phyloP scores from a whole-genome alignment of 2,113 vertebrate species.

The Apodemus speciosus region DNA sequence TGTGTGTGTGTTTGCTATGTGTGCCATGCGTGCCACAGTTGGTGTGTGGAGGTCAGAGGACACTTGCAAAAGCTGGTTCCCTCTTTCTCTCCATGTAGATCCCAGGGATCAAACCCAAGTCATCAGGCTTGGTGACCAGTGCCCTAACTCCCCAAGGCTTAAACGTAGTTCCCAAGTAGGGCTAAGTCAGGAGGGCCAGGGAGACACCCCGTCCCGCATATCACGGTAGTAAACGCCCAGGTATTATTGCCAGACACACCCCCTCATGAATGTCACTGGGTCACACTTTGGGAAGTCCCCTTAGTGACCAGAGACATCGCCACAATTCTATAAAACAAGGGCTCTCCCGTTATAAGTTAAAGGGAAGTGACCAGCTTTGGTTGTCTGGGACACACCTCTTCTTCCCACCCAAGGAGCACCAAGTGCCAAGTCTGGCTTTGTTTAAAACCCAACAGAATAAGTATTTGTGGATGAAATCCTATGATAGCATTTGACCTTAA shows the following conservation, averaged over 20 bases:
- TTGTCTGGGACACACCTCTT: neutral
- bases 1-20: too few relatives aligned
- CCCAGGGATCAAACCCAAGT: neutral
- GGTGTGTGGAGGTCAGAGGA: neutral
- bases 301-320: neutral
- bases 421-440: slow-evolving; percentile 21
- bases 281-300: neutral
- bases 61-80: neutral
- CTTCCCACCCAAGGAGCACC: neutral
- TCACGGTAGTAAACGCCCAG: neutral
- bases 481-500: neutral
- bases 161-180: neutral
- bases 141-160: neutral
- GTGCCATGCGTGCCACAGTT: neutral
- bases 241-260: neutral
- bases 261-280: neutral
- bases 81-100: neutral
- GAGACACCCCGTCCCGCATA: neutral
- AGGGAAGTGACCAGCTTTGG: slow-evolving; percentile 1
- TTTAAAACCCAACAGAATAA: slow-evolving; percentile 11
- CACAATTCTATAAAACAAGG: slow-evolving; percentile 41
- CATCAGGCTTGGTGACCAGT: neutral
- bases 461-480: slow-evolving; percentile 9
- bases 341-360: slow-evolving; percentile 19
- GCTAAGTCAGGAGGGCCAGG: neutral